These are phyloP conservation scores for Conus canariensis DNA, from an alignment of 2,888 invertebrate species.

Conservation along the genomic window DNA sequence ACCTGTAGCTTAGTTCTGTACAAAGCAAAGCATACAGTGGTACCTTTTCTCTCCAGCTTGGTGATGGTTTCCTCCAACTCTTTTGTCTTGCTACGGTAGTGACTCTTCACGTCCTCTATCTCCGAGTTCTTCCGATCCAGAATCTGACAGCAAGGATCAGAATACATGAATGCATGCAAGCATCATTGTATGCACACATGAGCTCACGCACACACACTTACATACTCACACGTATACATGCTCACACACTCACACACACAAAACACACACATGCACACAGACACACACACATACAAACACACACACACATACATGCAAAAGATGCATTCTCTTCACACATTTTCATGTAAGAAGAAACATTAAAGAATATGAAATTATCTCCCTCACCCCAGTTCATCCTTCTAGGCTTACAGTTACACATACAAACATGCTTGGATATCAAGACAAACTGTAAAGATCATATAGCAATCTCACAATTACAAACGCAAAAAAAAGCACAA, in stretches of 20 bases:
- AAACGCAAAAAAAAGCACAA: too few relatives aligned
- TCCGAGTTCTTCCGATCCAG: conserved; percentile 77
- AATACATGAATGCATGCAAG: neutral
- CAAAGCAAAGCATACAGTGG: neutral
- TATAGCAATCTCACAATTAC: too few relatives aligned
- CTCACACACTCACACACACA: neutral
- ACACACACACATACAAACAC: neutral
- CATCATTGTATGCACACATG: neutral
- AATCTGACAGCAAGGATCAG: conserved; percentile 61
- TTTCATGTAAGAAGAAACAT: too few relatives aligned
- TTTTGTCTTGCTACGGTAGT: conserved; percentile 73
- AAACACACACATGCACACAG: neutral
- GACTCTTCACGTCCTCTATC: conserved; percentile 76
- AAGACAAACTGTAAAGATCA: too few relatives aligned
- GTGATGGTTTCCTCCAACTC: conserved; percentile 72
- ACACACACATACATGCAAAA: neutral
- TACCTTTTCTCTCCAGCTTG: conserved; percentile 76
- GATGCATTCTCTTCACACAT: neutral
- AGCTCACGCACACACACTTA: neutral
- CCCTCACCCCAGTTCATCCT: too few relatives aligned
- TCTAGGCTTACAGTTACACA: too few relatives aligned
- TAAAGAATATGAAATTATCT: too few relatives aligned
- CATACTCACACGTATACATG: neutral
- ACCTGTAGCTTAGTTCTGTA: too few relatives aligned
- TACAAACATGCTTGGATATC: too few relatives aligned